Base-by-base conservation (phyloP, 2,113 vertebrate species). In the Onychostruthus taczanowskii region DNA sequence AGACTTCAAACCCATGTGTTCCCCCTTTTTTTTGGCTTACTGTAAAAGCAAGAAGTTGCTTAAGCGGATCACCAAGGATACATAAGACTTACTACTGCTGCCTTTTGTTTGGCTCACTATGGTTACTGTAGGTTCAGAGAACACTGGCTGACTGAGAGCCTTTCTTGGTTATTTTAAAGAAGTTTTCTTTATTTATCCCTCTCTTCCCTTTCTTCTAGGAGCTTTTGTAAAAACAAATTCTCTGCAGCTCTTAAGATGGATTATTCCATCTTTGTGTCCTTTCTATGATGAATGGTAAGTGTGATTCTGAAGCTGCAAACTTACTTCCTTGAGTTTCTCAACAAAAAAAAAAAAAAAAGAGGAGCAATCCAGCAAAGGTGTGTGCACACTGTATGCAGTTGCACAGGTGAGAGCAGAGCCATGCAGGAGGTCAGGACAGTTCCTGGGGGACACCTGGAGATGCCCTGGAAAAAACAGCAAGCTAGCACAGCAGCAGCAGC, bases 11-110 rank as follows among this genome's bases (percentile, higher is more conserved):
- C 77, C 59, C 77, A 59, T 94, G 89, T 77, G 78, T 87, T 91
- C 53, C 73, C 66, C 49, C 24, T 19, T 61, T 92, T 90, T 90
- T 82, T 87, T 95, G 94, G 94, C 94, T 94, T 94, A 95, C 93
- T 85, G 93, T 95, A 94, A 95, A 95, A 97, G 93, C 91, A 95
- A 95, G 53, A 91, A 91, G 87, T 96, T 96, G 89, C 84, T 91
- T 87, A 91, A 94, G 84, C 84, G 87, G 87, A 94, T 96, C 96
- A 95, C 95, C 94, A 97, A 95, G 96, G 95, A 95, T 93, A 95
- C 95, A 66, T 85, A 89, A 94, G 94, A 91, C 89, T 96, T 95
- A 95, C 62, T 81, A 86, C 95, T 69, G 82, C 79, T 92, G 67
- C 55, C 96, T 83, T 96, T 97, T 95, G 96, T 95, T 41, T 41